These are phyloP conservation scores for Eledona agricola DNA, from an alignment of 2,888 invertebrate species.

Conservation along the genomic window DNA sequence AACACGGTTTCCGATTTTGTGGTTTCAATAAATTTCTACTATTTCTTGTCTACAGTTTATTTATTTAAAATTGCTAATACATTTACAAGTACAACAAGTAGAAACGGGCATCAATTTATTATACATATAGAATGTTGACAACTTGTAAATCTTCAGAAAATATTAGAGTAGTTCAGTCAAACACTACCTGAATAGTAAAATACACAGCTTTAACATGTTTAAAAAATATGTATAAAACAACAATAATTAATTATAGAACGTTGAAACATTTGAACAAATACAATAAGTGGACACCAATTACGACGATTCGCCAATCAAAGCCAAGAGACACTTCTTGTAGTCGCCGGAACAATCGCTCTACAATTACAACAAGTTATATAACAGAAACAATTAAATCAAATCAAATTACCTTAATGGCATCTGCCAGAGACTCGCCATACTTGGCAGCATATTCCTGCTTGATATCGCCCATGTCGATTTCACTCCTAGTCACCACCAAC, in stretches of 20 bases:
- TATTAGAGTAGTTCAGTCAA: too few species aligned
- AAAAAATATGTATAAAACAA: too few species aligned
- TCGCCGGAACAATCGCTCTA: slow-evolving; percentile 81
- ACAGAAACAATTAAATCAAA: slow-evolving; percentile 4
- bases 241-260: slow-evolving; percentile 4
- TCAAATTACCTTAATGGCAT: slow-evolving; percentile 82
- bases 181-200: too few species aligned
- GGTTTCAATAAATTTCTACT: too few species aligned
- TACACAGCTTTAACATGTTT: too few species aligned
- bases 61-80: too few species aligned
- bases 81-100: too few species aligned
- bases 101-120: too few species aligned
- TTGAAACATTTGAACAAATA: slow-evolving; percentile 12
- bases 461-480: slow-evolving; percentile 87
- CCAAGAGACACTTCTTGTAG: slow-evolving; percentile 84
- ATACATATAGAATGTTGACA: too few species aligned
- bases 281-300: slow-evolving; percentile 8
- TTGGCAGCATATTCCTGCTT: slow-evolving; percentile 78
- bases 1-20: too few species aligned
- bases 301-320: slow-evolving; percentile 61
- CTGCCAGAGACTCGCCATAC: slow-evolving; percentile 80
- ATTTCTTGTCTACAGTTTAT: too few species aligned
- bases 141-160: too few species aligned
- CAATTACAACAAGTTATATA: slow-evolving; percentile 5
- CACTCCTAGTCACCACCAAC: slow-evolving; percentile 82